Evolutionary conservation across 2,113 vertebrate species (phyloP).

Genomic region (Corvus cornix): DNA sequence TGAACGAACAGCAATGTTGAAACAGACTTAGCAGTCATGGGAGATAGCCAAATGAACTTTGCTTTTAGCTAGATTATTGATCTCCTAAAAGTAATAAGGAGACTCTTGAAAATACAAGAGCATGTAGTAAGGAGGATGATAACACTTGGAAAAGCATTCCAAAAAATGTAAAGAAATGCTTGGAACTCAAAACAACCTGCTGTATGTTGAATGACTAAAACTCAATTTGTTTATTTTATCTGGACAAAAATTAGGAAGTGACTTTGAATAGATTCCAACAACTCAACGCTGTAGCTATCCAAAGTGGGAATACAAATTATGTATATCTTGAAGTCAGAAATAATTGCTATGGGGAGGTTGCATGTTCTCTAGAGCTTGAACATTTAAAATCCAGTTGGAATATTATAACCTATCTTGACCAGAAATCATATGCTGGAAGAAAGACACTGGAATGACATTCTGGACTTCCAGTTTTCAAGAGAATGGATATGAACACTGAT

Average conservation of each 20-base stretch:
- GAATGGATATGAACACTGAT: background rate
- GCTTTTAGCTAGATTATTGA: background rate
- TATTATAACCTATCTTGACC: background rate
- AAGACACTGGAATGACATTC: background rate
- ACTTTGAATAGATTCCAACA: background rate
- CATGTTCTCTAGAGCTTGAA: background rate
- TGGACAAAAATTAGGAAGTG: background rate
- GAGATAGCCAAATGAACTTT: background rate
- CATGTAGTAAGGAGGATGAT: background rate
- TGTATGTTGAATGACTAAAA: background rate
- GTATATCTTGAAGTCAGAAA: background rate
- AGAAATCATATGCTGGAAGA: background rate
- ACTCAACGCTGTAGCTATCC: background rate
- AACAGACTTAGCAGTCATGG: background rate
- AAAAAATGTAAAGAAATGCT: background rate
- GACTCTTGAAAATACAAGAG: background rate
- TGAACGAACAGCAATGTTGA: background rate
- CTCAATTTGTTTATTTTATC: background rate
- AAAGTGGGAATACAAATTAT: background rate
- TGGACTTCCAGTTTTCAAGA: background rate
- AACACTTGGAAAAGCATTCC: background rate
- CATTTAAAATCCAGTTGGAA: constrained; percentile 33
- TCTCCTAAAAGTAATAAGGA: background rate
- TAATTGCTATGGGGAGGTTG: background rate
- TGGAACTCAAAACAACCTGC: background rate